Base-by-base conservation (phyloP, 1,140 invertebrate genomes). In the Batillaria attramentaria region DNA sequence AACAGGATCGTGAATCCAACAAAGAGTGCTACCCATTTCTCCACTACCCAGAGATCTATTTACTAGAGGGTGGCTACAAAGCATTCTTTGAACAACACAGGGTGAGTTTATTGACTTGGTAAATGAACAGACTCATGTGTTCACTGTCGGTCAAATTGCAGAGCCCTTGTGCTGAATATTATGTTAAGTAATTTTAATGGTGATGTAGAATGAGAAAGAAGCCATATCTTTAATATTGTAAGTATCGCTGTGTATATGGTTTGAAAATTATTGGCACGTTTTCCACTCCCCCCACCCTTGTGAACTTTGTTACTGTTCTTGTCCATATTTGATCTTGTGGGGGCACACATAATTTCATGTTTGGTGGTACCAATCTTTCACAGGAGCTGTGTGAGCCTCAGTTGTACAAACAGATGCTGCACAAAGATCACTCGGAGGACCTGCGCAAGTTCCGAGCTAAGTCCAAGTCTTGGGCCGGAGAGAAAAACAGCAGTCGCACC, bases 21-120 rank as follows among this genome's bases (percentile, higher is more conserved):
- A 94, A 94, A 69, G 94, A 95, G 54, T 93, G 93, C 72, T 99
- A 99, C 91, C 98, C 98, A 0, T 92, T 93, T 0, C 92, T 99
- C 0, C 92, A 95, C 85, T 98, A 98, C 92, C 98, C 98, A 0
- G 98, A 99, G 90, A 91, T 99, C 13, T 99, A 99, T 89, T 91
- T 99, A 0, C 92, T 99, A 8, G 94, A 98, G 86, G 96, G 97
- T 0, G 98, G 98, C 4, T 99, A 99, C 92, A 95, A 97, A 84
- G 93, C 93, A 42, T 99, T 99, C 91, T 99, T 93, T 89, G 92
- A 94, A 80, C 91, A 93, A 0, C 93, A 94, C 83, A 83, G 85
- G 84, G 90, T 91, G 83, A 80, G 79, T 66, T n/a, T n/a, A n/a
- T n/a, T n/a, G n/a, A n/a, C n/a, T n/a, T n/a, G n/a, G n/a, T n/a